Evolutionary conservation across 2,797 vertebrate species (phyloP), one percentile per base, ranked within the genome.

Genomic region (Gallinago nigripennis): DNA sequence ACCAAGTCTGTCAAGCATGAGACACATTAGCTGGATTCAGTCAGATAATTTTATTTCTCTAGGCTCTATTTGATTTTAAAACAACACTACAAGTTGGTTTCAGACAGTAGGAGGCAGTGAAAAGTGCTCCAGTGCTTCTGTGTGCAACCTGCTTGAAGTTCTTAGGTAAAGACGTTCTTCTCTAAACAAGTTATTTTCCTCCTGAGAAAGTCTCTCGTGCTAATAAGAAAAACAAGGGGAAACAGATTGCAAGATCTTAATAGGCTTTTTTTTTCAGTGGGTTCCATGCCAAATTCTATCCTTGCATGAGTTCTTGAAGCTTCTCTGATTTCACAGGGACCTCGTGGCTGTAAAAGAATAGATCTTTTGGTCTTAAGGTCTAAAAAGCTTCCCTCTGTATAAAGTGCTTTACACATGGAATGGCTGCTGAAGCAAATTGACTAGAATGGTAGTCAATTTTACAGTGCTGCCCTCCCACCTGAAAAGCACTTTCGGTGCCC

Each of bases 351-450:
- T 73, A 82, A 93, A 89, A 95, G 23, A 86, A 90, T 84, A 85
- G 79, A 86, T 91, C 88, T 94, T 79, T 91, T 81, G 72, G 87
- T 91, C 63, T 88, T 88, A 86, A 58, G 56, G 66, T 94, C 94
- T 94, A 73, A 95, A 97, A 94, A 90, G 56, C 83, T 94, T 94
- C 80, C 43, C 79, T 82, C 66, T 90, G 35, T 70, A 82, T 76
- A 73, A 96, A 97, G 94, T 94, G 91, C 70, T 96, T 96, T 96
- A 96, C 92, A 96, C 89, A 88, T 94, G 95, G 95, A 94, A 90
- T 95, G 83, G 88, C 85, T 92, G 90, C 90, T 94, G 90, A 96
- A 95, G 92, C 88, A 96, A 96, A 96, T 96, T 84, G 92, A 94
- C 70, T 86, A 64, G 95, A 97, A 94, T 94, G 88, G 82, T 33